phyloP scores from a whole-genome alignment of 2,888 invertebrate species.

The Xestia ashworthii region DNA sequence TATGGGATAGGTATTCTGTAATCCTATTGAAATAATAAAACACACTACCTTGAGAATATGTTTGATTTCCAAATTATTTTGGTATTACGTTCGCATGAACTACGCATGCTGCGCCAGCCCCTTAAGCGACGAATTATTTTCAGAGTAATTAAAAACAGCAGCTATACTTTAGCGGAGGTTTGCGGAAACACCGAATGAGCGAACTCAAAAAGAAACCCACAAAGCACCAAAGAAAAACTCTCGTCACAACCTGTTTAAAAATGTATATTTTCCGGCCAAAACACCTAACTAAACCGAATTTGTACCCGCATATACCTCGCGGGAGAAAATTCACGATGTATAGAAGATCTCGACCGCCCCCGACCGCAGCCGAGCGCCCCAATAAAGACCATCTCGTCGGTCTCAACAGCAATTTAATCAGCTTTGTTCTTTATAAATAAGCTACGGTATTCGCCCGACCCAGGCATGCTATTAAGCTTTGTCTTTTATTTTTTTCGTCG shows the following conservation, averaged over 20 bases:
- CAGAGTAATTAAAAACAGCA: constrained; percentile 43
- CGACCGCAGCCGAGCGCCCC: constrained; percentile 70
- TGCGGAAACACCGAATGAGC: constrained; percentile 15
- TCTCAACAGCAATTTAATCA: constrained; percentile 83
- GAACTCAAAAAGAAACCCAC: constrained; percentile 24
- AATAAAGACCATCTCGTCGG: constrained; percentile 76
- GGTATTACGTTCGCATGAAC: no score
- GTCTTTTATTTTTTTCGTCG: constrained; percentile 65
- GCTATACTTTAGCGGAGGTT: constrained; percentile 18
- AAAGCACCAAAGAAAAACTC: constrained; percentile 47
- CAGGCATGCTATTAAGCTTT: constrained; percentile 71
- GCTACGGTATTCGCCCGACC: constrained; percentile 73
- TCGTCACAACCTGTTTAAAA: constrained; percentile 64
- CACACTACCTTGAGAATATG: no score
- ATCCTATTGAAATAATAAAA: no score
- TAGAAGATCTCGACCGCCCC: constrained; percentile 60
- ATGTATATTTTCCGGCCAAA: constrained; percentile 63
- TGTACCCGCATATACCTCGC: constrained; percentile 59
- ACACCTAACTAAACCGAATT: constrained; percentile 64
- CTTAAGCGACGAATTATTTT: constrained; percentile 6
- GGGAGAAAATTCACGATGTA: constrained; percentile 64
- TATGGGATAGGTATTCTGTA: no score
- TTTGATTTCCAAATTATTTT: no score
- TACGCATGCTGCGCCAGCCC: no score
- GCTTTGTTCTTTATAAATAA: constrained; percentile 82